Base-by-base conservation (phyloP, 1,140 invertebrate species). In the Geopemphigus sp. region DNA sequence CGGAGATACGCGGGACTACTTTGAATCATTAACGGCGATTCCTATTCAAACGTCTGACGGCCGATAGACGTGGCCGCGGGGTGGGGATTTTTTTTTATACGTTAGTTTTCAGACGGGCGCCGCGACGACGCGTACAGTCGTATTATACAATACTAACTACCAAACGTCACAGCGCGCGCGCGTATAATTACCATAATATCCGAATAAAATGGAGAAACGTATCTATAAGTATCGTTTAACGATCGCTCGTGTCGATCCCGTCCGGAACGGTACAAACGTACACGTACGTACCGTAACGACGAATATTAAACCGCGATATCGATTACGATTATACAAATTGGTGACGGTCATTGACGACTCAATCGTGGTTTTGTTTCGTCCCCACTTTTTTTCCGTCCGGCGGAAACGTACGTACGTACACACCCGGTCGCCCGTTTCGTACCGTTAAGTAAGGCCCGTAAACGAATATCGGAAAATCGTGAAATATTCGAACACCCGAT, bases 241-340 rank as follows among this genome's bases (percentile, higher is more conserved):
- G 66, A 70, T 39, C 66, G 0, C 66, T 70, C 39, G 66, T n/a
- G n/a, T 22, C 66, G 39, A 15, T 11, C 22, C 22, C 64, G 26
- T 68, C 64, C 29, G 39, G 39, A 66, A 66, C 32, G 47, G 14
- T 12, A 45, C 11, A 45, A 5, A 45, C 11, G 11, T 11, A 59
- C 8, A 59, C 12, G 24, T 59, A 22, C 5, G 3, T 59, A 59
- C 24, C 12, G 5, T 22, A 22, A 24, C 5, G n/a, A 22, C 11
- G 15, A 12, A 53, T n/a, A 45, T 17, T n/a, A 5, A 50, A 26
- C 47, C 47, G 45, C 68, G 66, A 32, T 70, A 53, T 70, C 66
- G 66, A 53, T 70, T 70, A 70, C 66, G 66, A 6, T 45, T n/a
- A n/a, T 53, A 70, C 66, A 70, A 70, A 70, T 70, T 24, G n/a